Percentiles rank a stretch among this genome's conserved stretches.
Evolutionary conservation across 1,140 invertebrate genomes (phyloP).

Genomic region (Amphibalanus amphitrite): DNA sequence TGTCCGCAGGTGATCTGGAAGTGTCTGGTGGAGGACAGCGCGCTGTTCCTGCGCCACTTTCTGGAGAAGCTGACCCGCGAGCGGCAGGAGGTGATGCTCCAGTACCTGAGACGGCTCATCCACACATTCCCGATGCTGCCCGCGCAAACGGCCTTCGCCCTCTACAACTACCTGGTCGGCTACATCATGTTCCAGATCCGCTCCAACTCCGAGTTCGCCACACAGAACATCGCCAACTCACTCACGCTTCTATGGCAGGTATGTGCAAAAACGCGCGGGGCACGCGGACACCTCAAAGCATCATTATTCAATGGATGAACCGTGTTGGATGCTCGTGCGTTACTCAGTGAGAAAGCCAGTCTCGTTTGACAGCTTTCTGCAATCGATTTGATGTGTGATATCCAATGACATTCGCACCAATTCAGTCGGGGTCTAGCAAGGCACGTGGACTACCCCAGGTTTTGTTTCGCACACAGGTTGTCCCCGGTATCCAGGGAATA

Average conservation of each 20-base stretch:
- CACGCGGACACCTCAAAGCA: too few species aligned
- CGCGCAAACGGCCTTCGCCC: constrained; percentile 68
- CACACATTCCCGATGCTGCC: constrained; percentile 33
- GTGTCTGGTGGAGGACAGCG: constrained; percentile 93
- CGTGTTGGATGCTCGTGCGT: too few species aligned
- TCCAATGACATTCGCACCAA: too few species aligned
- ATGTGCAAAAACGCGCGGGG: too few species aligned
- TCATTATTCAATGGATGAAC: too few species aligned
- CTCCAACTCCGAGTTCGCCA: constrained; percentile 80
- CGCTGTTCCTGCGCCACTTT: constrained; percentile 86
- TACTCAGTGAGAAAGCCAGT: too few species aligned
- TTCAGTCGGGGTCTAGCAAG: too few species aligned
- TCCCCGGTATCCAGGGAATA: constrained; percentile 89
- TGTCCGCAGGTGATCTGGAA: constrained; percentile 72
- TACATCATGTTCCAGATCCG: constrained; percentile 99
- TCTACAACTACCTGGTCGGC: constrained; percentile 98
- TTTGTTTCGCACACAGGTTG: constrained; percentile 42
- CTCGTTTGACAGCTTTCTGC: too few species aligned
- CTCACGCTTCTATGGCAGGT: constrained; percentile 94
- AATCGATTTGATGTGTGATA: too few species aligned
- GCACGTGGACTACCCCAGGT: too few species aligned
- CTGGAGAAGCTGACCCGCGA: constrained; percentile 89
- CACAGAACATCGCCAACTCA: constrained; percentile 81
- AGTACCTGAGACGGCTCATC: constrained; percentile 74
- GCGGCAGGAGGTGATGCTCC: constrained; percentile 89